These are phyloP conservation scores for Aphelocoma californica DNA, from an alignment of 2,797 vertebrate genomes.

Conservation along the genomic window DNA sequence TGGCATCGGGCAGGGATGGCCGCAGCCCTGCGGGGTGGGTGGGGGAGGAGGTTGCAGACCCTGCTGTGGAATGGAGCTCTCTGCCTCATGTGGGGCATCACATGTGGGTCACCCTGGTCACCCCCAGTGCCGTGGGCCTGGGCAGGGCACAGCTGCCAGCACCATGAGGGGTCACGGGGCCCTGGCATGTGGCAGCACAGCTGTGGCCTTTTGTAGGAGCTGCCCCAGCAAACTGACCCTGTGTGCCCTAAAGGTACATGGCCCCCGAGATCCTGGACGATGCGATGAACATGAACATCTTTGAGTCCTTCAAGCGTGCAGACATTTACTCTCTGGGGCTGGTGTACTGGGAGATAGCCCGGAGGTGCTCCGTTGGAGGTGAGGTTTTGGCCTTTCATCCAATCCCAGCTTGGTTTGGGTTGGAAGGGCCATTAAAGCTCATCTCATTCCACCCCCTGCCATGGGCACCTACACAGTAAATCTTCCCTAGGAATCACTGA, in stretches of 20 bases:
- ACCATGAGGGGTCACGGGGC: neutral
- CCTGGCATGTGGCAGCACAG: fast-evolving
- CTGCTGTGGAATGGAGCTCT: fast-evolving
- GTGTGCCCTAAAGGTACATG: constrained; percentile 87
- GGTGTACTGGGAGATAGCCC: constrained; percentile 95
- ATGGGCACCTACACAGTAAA: fast-evolving
- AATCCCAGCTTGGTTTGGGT: fast-evolving
- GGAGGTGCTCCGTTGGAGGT: constrained; percentile 92
- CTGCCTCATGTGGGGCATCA: fast-evolving
- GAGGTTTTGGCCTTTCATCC: neutral
- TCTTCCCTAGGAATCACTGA: constrained; percentile 84
- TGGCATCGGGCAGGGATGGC: fast-evolving
- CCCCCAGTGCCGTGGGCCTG: fast-evolving
- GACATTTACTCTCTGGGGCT: constrained; percentile 95
- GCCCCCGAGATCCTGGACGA: constrained; percentile 97
- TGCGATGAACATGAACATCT: constrained; percentile 87
- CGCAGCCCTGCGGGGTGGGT: fast-evolving
- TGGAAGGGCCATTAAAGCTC: neutral
- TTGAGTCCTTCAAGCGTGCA: constrained; percentile 94
- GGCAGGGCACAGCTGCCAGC: neutral
- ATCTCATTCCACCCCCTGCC: fast-evolving
- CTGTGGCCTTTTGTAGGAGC: fast-evolving
- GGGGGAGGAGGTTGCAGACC: fast-evolving
- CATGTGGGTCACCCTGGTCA: fast-evolving
- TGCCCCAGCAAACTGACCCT: neutral